Evolutionary conservation across 2,113 vertebrate species (phyloP).

Genomic region (Rousettus leschenaultii): DNA sequence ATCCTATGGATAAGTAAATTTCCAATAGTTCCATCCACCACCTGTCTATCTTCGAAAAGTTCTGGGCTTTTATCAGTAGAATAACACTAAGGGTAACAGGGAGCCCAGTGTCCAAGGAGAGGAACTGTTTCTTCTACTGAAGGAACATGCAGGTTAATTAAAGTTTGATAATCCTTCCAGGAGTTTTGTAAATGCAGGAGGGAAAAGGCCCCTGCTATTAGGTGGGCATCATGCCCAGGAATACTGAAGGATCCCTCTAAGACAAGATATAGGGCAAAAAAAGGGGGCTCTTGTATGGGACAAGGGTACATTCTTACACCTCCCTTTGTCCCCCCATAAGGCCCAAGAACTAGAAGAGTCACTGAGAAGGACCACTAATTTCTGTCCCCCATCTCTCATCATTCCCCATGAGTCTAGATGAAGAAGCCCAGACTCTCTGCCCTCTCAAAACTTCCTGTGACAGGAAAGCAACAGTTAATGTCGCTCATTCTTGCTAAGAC

Average conservation of each 20-base stretch:
- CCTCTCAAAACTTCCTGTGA: neutral
- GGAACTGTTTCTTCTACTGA: neutral
- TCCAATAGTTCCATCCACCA: neutral
- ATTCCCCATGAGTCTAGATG: neutral
- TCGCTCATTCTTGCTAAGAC: constrained; percentile 3
- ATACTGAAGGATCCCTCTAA: neutral
- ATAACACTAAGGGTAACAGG: neutral
- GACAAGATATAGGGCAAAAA: constrained; percentile 5
- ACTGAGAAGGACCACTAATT: neutral
- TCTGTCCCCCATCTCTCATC: neutral
- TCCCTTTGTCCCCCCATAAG: neutral
- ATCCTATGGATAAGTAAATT: neutral
- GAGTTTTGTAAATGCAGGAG: neutral
- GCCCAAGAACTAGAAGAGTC: neutral
- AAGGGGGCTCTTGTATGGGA: neutral
- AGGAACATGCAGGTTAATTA: neutral
- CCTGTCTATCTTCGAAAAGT: neutral
- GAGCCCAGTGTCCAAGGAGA: neutral
- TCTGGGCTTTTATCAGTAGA: constrained; percentile 30
- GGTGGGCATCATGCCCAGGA: neutral
- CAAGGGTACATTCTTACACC: neutral
- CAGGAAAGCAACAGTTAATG: neutral
- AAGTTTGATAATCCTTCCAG: neutral
- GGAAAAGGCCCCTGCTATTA: neutral
- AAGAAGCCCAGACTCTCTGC: neutral